phyloP scores from a whole-genome alignment of 1,140 invertebrate species.

The Chironomus striatipennis region DNA sequence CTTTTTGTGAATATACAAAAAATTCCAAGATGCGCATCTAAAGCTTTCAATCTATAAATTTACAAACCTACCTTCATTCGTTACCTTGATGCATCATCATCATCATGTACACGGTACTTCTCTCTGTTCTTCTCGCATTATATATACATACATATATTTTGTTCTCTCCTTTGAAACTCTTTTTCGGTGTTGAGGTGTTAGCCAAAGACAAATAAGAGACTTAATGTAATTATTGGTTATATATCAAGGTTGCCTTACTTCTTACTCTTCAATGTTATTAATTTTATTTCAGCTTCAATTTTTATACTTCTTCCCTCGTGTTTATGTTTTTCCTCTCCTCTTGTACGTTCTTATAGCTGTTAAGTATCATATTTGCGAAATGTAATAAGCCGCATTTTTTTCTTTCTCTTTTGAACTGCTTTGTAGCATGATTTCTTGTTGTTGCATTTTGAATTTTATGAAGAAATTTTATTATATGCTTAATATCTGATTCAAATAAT shows the following conservation, averaged over 20 bases:
- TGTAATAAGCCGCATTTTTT: background rate
- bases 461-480: too few species aligned
- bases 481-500: too few species aligned
- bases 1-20: too few species aligned
- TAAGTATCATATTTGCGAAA: conserved; percentile 9
- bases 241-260: conserved; percentile 15
- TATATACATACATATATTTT: too few species aligned
- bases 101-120: background rate
- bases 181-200: conserved; percentile 23
- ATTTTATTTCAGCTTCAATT: background rate
- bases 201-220: conserved; percentile 20
- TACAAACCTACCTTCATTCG: too few species aligned
- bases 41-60: too few species aligned
- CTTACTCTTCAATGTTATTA: conserved; percentile 19
- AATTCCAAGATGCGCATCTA: too few species aligned
- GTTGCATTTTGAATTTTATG: background rate
- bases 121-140: conserved; percentile 7
- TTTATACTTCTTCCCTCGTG: conserved; percentile 5
- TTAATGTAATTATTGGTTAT: conserved; percentile 24
- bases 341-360: background rate
- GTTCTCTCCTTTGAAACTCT: background rate
- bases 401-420: background rate
- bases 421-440: background rate
- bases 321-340: background rate
- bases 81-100: background rate